Evolutionary conservation across 2,888 invertebrate genomes (phyloP), one percentile per base, ranked within the genome.

Genomic region (Callosobruchus maculatus): DNA sequence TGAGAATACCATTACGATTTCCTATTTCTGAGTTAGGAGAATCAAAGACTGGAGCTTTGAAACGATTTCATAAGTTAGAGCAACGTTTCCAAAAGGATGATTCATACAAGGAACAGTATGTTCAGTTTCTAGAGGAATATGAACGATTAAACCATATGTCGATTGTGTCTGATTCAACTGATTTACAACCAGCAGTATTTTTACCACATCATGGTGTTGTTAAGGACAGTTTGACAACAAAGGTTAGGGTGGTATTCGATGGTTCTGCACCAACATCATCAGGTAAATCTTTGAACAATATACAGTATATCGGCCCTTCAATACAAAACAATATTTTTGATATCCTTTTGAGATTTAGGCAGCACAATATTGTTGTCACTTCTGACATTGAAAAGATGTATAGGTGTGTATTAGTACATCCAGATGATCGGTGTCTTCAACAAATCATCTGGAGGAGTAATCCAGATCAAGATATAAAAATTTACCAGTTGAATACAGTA

Each of bases 161-260:
- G n/a, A 67, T 22, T 22, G 66, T 20, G 13, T 13, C 21, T 13
- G 26, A 20, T 26, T 7, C 26, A 2, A 26, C 26, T 4, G 26
- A 26, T 26, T 4, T 7, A 4, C 26, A 26, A 26, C 3, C 7
- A 4, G 2, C 26, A 9, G 75, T 73, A 70, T 77, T 70, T 73
- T 66, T 79, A 3, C 76, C 78, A 20, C 77, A 79, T 67, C 79
- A 79, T 70, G 74, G 73, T n/a, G 77, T 79, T 67, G 30, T 78
- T n/a, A 76, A 77, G 21, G 76, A 77, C 7, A 75, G 74, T 67
- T 22, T 67, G 7, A 78, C 77, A 18, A 76, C 76, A 0, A 77
- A 78, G 72, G 22, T 76, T 20, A 68, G 77, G 69, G 76, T 74
- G 2, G 74, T 74, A 2, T 74, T 72, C 66, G 74, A 73, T 49